These are phyloP conservation scores for Acromyrmex heyeri DNA, from an alignment of 1,140 invertebrate genomes.

Conservation along the genomic window DNA sequence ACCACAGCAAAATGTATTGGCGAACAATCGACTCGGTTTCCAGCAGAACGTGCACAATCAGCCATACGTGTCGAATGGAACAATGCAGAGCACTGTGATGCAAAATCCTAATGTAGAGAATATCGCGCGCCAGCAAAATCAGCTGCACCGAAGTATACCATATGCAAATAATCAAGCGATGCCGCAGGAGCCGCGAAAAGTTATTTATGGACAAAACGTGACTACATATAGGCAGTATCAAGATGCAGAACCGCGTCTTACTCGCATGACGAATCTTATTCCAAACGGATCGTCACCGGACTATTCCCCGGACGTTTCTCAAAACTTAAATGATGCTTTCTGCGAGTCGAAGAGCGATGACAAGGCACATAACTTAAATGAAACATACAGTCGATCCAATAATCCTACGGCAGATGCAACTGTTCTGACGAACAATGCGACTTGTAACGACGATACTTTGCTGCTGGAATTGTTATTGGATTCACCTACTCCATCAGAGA, in stretches of 20 bases:
- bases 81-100: slow-evolving; percentile 36
- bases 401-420: slow-evolving; percentile 78
- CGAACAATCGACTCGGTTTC: slow-evolving; percentile 71
- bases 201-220: slow-evolving; percentile 75
- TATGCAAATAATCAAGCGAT: slow-evolving; percentile 77
- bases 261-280: slow-evolving; percentile 47
- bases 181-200: slow-evolving; percentile 82
- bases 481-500: slow-evolving; percentile 81
- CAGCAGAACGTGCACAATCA: slow-evolving; percentile 77
- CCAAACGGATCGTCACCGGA: slow-evolving; percentile 75
- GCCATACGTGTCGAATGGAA: slow-evolving; percentile 66
- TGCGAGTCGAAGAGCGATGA: slow-evolving; percentile 76
- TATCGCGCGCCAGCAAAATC: slow-evolving; percentile 76
- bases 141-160: slow-evolving; percentile 78
- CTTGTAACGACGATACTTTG: slow-evolving; percentile 84
- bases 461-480: slow-evolving; percentile 83
- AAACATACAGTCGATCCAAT: slow-evolving; percentile 77
- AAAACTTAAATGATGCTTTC: slow-evolving; percentile 84
- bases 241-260: slow-evolving; percentile 66
- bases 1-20: slow-evolving; percentile 75
- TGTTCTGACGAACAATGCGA: slow-evolving; percentile 84
- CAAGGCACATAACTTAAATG: slow-evolving; percentile 80
- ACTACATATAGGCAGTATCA: slow-evolving; percentile 70
- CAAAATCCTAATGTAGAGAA: slow-evolving; percentile 76
- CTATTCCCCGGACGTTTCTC: slow-evolving; percentile 80